A percentile compares a stretch with the other conserved stretches of the same genome.
These are phyloP conservation scores for Philonicus albiceps DNA, from an alignment of 2,888 invertebrate genomes.

Conservation along the genomic window DNA sequence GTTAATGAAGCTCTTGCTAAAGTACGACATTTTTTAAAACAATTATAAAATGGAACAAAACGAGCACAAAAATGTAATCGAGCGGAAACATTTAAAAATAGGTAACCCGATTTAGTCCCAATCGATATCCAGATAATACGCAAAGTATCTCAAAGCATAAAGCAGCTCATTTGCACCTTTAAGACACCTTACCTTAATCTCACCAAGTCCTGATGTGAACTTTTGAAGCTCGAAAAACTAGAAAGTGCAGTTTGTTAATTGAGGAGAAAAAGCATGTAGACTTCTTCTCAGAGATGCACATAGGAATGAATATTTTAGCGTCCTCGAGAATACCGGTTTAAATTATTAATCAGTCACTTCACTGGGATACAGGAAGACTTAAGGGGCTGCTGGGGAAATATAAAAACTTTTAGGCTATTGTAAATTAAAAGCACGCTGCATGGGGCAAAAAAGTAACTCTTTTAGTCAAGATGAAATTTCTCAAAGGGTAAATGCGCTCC, in stretches of 20 bases:
- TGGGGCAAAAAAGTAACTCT: not conserved
- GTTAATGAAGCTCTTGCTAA: not conserved
- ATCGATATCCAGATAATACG: constrained; percentile 22
- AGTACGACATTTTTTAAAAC: not conserved
- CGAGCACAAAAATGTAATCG: constrained; percentile 25
- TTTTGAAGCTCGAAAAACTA: not conserved
- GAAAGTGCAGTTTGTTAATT: not conserved
- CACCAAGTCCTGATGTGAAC: not conserved
- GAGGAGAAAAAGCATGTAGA: not conserved
- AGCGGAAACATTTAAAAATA: constrained; percentile 37
- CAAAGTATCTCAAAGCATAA: not conserved
- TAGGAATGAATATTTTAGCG: not conserved
- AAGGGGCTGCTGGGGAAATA: not conserved
- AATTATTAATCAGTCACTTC: not conserved
- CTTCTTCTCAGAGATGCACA: not conserved
- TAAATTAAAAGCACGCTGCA: constrained; percentile 1
- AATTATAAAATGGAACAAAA: not conserved
- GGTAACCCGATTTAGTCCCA: constrained; percentile 38
- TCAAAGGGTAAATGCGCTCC: not conserved
- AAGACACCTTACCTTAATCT: not conserved
- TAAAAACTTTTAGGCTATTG: not conserved
- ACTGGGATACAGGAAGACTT: not conserved
- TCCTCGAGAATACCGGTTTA: not conserved
- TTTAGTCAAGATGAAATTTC: not conserved
- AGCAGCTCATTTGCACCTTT: not conserved